These are phyloP conservation scores for Phylloscopus trochiloides DNA, from an alignment of 2,113 vertebrate species.

Conservation along the genomic window DNA sequence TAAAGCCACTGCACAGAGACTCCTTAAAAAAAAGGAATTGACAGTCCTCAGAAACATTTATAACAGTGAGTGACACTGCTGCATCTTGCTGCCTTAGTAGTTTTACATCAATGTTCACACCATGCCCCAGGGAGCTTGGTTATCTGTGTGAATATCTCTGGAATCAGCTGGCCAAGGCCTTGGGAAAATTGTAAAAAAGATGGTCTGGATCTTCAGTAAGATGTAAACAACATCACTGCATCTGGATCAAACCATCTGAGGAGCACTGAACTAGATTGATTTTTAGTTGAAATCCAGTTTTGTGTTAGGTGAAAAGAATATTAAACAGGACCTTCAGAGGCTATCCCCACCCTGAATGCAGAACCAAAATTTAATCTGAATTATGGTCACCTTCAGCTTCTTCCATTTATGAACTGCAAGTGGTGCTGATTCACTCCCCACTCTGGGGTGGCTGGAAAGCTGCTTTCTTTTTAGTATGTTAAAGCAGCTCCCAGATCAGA, in stretches of 20 bases:
- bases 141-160: not conserved
- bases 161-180: not conserved
- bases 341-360: not conserved
- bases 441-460: not conserved
- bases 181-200: not conserved
- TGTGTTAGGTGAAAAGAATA: not conserved
- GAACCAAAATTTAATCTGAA: not conserved
- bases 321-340: not conserved
- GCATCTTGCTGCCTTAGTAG: not conserved
- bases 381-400: not conserved
- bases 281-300: not conserved
- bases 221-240: not conserved
- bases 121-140: not conserved
- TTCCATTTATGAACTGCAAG: not conserved
- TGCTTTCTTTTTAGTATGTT: not conserved
- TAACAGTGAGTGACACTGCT: not conserved
- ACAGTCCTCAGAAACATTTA: not conserved
- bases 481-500: not conserved
- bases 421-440: not conserved
- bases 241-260: not conserved
- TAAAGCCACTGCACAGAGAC: not conserved
- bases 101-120: not conserved
- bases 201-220: not conserved
- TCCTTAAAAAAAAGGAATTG: not conserved
- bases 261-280: not conserved